Evolutionary conservation across 2,888 invertebrate species (phyloP), one percentile per base, ranked within the genome.

Genomic region (Steinernema carpocapsae): DNA sequence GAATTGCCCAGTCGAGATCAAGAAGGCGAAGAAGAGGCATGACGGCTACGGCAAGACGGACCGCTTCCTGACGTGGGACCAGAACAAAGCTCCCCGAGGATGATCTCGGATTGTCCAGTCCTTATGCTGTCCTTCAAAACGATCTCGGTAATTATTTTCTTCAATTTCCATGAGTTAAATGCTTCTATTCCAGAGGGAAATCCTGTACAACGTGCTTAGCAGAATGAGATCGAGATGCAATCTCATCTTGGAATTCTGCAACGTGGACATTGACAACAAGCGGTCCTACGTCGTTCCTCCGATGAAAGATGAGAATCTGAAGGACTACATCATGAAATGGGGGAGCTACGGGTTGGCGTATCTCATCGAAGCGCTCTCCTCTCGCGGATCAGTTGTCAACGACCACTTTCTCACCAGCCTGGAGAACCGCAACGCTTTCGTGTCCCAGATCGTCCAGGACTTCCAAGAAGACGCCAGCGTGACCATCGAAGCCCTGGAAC

Each of bases 361-460:
- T 29, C 75, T 80, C 71, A 59, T 79, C n/a, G 75, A 76, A 48
- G 79, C 79, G 6, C 72, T 79, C 22, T n/a, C 80, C 19, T 76
- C 79, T 12, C 77, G 79, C 17, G 80, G 80, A 1, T 72, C 78
- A 2, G 71, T 73, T 29, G 73, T 78, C 46, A 77, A 76, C 45
- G 80, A 81, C 43, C 77, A 79, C 46, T 45, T 80, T 45, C 48
- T 81, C 43, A 64, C 73, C 12, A 70, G 29, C 45, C 70, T 56
- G 46, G 26, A 51, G 3, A 46, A 45, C 0, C 74, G 77, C 37
- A 64, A 73, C 29, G 48, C 22, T 12, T 80, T 80, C 52, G 42
- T 80, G 17, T 46, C 76, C n/a, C 37, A 24, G 7, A 42, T 77
- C 14, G 56, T 74, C 4, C 14, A 45, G 6, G 37, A 59, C 24